phyloP scores from a whole-genome alignment of 2,797 vertebrate species.

The Nasua narica region DNA sequence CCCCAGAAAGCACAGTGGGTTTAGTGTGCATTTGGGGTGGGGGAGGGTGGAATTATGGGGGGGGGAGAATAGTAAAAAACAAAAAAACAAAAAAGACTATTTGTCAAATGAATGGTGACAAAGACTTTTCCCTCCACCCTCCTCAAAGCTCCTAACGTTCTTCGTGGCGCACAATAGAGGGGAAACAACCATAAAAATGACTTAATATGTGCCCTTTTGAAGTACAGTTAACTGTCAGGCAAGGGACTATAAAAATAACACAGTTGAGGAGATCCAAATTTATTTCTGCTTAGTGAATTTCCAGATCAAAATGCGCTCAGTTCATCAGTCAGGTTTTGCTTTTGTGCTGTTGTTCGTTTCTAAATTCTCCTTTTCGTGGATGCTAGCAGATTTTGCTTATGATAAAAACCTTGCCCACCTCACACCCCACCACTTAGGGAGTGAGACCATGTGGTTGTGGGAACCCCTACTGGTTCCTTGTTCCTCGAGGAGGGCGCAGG shows the following conservation, averaged over 20 bases:
- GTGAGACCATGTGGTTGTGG: background rate
- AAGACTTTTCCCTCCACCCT: background rate
- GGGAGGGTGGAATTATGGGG: accelerated
- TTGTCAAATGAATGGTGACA: conserved; percentile 9
- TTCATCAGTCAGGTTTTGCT: background rate
- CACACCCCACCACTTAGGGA: background rate
- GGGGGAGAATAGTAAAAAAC: background rate
- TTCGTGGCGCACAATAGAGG: conserved; percentile 17
- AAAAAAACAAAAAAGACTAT: background rate
- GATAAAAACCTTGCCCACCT: background rate
- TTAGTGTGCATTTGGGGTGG: background rate
- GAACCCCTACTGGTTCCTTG: background rate
- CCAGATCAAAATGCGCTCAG: background rate
- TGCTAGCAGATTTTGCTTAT: background rate
- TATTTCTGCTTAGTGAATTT: conserved; percentile 21
- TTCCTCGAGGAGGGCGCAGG: background rate
- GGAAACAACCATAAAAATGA: conserved; percentile 41
- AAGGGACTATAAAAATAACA: conserved; percentile 42
- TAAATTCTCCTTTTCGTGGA: background rate
- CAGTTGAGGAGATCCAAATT: background rate
- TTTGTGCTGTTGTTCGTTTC: background rate
- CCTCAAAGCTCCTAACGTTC: background rate
- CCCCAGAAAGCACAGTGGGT: background rate
- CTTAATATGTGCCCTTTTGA: conserved; percentile 44
- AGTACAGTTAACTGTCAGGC: background rate